Percentiles rank a stretch among this genome's conserved stretches.
phyloP scores from a whole-genome alignment of 2,113 vertebrate genomes.

The Callipepla californica region DNA sequence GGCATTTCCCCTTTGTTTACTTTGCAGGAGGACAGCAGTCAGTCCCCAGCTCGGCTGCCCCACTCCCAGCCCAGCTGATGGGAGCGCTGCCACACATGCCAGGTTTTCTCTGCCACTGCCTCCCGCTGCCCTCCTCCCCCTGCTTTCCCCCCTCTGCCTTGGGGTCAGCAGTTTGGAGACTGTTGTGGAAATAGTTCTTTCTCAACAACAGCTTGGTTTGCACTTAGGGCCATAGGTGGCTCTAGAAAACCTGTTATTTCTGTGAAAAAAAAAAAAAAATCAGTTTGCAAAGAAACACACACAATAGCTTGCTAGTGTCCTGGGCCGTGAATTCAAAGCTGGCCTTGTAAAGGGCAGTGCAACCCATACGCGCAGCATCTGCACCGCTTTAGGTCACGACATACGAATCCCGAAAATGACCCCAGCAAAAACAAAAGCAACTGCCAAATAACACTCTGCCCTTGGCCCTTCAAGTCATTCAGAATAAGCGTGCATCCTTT shows the following conservation, averaged over 20 bases:
- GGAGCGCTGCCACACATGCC: neutral
- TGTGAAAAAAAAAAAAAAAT: neutral
- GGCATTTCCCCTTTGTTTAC: neutral
- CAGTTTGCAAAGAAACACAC: neutral
- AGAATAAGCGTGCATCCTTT: slow-evolving; percentile 11
- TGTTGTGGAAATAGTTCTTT: slow-evolving; percentile 36
- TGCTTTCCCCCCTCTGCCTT: neutral
- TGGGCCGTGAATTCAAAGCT: neutral
- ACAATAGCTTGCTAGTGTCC: neutral
- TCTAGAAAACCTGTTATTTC: neutral
- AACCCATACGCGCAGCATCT: neutral
- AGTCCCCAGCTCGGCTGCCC: neutral
- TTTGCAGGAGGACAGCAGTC: neutral
- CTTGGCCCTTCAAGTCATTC: slow-evolving; percentile 19
- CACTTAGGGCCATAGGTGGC: neutral
- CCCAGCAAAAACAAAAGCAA: neutral
- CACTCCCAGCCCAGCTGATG: neutral
- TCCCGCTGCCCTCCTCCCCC: neutral
- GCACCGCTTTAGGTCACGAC: neutral
- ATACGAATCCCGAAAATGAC: neutral
- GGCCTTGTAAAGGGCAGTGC: neutral
- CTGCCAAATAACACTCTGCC: neutral
- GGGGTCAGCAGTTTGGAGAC: slow-evolving; percentile 15
- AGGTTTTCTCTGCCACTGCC: slow-evolving; percentile 9
- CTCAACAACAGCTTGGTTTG: neutral